These are phyloP conservation scores for Falco novaeseelandiae DNA, from an alignment of 2,797 vertebrate genomes.

Conservation along the genomic window DNA sequence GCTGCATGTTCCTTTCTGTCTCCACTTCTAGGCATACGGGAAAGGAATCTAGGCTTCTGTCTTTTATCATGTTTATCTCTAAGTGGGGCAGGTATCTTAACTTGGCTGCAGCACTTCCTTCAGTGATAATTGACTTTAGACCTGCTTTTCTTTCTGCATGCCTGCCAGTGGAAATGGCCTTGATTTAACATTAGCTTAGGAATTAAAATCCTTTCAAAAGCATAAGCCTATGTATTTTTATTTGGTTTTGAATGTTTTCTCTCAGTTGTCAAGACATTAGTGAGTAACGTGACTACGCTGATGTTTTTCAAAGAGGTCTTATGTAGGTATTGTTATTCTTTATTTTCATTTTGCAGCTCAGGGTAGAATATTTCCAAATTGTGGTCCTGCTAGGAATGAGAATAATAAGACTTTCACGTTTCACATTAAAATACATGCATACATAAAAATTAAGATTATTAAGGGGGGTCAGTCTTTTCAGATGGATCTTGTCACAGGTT, in stretches of 20 bases:
- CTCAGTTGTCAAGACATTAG: background rate
- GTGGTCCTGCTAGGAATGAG: background rate
- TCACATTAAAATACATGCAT: background rate
- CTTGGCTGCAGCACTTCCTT: background rate
- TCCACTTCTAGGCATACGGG: background rate
- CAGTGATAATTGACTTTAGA: background rate
- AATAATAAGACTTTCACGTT: background rate
- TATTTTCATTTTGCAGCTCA: background rate
- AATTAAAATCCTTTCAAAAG: background rate
- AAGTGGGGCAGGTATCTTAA: background rate
- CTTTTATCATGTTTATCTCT: background rate
- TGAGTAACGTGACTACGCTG: background rate
- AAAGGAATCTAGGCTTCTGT: background rate
- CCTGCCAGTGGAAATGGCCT: background rate
- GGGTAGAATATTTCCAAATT: background rate
- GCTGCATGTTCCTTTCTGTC: background rate
- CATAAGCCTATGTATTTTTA: background rate
- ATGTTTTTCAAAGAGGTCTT: background rate
- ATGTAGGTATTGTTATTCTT: background rate
- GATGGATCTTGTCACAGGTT: background rate
- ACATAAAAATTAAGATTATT: background rate
- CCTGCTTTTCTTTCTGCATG: background rate
- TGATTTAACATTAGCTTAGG: background rate
- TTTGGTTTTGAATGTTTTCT: background rate
- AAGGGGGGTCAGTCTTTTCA: background rate